Evolutionary conservation across 2,113 vertebrate genomes (phyloP).

Genomic region (Anseranas semipalmata): DNA sequence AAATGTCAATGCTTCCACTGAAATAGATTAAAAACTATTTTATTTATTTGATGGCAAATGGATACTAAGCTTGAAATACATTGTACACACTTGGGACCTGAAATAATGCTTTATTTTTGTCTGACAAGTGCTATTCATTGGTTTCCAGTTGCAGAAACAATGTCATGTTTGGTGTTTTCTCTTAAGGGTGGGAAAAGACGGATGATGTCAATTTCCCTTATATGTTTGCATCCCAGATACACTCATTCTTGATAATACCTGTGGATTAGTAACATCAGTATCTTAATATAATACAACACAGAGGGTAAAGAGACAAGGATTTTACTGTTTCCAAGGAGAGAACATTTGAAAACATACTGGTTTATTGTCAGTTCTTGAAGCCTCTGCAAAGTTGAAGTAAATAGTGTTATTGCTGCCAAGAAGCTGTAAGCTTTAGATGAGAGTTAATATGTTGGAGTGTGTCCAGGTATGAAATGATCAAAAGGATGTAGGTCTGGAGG

Average conservation of each 20-base stretch:
- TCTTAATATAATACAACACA: not conserved
- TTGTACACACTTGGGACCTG: not conserved
- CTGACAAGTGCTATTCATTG: not conserved
- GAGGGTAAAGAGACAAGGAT: not conserved
- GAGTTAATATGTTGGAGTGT: conserved; percentile 7
- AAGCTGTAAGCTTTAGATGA: conserved; percentile 8
- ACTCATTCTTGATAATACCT: not conserved
- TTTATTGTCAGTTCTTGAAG: not conserved
- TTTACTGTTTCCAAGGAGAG: not conserved
- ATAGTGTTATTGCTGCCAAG: conserved; percentile 8
- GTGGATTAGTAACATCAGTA: not conserved
- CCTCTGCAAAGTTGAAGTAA: not conserved
- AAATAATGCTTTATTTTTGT: not conserved
- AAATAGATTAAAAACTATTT: not conserved
- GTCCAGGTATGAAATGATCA: conserved; percentile 36
- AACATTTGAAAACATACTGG: not conserved
- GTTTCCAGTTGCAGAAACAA: not conserved
- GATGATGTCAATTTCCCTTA: not conserved
- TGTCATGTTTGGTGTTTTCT: not conserved
- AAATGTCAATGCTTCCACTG: not conserved
- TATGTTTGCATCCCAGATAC: not conserved
- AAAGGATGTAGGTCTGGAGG: not conserved
- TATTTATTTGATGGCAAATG: not conserved
- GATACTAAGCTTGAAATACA: not conserved
- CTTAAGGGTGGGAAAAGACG: not conserved